phyloP scores from a whole-genome alignment of 2,888 invertebrate species.

The Bruchidius siliquastri region DNA sequence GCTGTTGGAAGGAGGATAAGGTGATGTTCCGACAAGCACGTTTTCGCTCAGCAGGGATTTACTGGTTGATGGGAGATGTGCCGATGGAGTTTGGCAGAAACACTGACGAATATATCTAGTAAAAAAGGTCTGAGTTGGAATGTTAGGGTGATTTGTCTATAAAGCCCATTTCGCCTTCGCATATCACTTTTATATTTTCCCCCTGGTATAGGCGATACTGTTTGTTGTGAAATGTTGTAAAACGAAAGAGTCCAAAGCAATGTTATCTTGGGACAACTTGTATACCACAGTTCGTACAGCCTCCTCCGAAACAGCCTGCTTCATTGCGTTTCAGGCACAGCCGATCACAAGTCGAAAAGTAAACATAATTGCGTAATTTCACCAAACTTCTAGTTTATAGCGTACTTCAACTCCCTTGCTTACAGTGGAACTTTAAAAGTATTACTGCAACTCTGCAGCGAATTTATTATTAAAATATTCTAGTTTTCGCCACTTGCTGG shows the following conservation, averaged over 20 bases:
- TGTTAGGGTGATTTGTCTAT: too few relatives aligned
- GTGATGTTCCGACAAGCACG: neutral
- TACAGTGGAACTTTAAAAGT: constrained; percentile 9
- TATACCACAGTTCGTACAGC: too few relatives aligned
- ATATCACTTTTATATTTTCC: too few relatives aligned
- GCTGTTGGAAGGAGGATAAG: neutral
- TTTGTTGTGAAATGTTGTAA: too few relatives aligned
- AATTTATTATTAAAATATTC: constrained; percentile 25
- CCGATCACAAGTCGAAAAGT: neutral
- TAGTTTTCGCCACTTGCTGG: constrained; percentile 18
- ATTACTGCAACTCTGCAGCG: constrained; percentile 9
- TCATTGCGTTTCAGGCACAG: neutral
- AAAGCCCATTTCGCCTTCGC: too few relatives aligned
- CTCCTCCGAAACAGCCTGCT: neutral
- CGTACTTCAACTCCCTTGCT: constrained; percentile 4
- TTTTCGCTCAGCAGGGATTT: neutral
- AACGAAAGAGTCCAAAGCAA: too few relatives aligned
- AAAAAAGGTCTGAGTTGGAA: neutral
- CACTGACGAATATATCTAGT: neutral
- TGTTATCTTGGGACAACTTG: too few relatives aligned
- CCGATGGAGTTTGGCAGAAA: neutral
- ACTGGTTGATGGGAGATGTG: neutral
- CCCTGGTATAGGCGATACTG: too few relatives aligned
- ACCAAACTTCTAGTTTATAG: neutral
- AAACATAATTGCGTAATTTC: neutral